Percentiles rank a stretch among this genome's conserved stretches.
Conservation (phyloP, 2,797 vertebrate genomes). For the Yasuhikotakia modesta region DNA sequence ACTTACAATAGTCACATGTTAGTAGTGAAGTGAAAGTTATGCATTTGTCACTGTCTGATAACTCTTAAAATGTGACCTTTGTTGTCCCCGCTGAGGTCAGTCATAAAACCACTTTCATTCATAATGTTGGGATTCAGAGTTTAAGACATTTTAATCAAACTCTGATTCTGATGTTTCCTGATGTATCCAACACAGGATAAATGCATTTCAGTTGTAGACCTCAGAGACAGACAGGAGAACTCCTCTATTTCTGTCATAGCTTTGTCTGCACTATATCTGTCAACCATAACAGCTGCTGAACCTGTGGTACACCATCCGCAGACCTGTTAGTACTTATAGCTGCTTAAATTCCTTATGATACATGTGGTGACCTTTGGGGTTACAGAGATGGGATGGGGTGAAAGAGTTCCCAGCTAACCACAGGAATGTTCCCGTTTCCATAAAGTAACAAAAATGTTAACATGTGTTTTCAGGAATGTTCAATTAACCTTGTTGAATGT, state of each 20-base stretch:
- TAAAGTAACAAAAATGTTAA: too few species aligned
- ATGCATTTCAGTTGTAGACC: slow-evolving; percentile 68
- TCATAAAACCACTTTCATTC: slow-evolving; percentile 22
- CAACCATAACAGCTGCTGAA: slow-evolving; percentile 74
- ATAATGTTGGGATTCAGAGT: not conserved
- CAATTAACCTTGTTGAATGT: too few species aligned
- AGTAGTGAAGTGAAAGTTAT: too few species aligned
- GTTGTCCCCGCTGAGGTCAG: not conserved
- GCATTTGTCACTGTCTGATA: too few species aligned
- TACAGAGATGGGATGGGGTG: slow-evolving; percentile 12
- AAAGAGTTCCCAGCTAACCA: not conserved
- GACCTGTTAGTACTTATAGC: slow-evolving; percentile 72
- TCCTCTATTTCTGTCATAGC: slow-evolving; percentile 79
- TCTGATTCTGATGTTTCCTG: slow-evolving; percentile 57
- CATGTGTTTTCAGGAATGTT: too few species aligned
- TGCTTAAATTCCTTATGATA: slow-evolving; percentile 29
- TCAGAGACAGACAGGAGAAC: slow-evolving; percentile 71
- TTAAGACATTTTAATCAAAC: slow-evolving; percentile 5
- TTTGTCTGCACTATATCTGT: slow-evolving; percentile 80
- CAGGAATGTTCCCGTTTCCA: too few species aligned
- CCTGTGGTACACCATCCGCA: slow-evolving; percentile 53
- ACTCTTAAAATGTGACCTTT: not conserved
- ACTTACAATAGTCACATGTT: too few species aligned
- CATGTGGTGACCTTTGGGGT: slow-evolving; percentile 42
- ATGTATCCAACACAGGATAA: slow-evolving; percentile 77